Evolutionary conservation across 2,797 vertebrate genomes (phyloP).

Genomic region (Furcifer pardalis): DNA sequence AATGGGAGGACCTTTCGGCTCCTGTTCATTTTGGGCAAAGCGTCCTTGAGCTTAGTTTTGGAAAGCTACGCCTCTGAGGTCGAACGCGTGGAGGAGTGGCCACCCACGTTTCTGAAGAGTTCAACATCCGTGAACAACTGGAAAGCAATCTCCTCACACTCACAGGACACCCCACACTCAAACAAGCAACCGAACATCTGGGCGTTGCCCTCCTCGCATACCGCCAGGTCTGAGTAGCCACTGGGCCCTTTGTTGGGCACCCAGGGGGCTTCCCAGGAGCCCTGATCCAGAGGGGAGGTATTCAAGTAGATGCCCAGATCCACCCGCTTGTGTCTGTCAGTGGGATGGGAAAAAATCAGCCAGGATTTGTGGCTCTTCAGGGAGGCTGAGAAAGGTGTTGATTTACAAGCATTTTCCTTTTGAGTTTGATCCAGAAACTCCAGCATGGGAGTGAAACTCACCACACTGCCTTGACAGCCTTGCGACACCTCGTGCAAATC

Average conservation of each 20-base stretch:
- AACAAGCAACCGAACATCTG: constrained; percentile 87
- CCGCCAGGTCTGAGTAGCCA: constrained; percentile 91
- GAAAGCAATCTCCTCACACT: constrained; percentile 84
- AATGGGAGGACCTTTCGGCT: too few species aligned
- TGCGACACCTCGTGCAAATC: constrained; percentile 76
- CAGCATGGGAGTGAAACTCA: constrained; percentile 76
- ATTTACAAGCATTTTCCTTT: constrained; percentile 40
- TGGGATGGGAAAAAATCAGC: constrained; percentile 91
- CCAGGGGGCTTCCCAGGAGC: constrained; percentile 81
- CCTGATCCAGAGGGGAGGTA: constrained; percentile 75
- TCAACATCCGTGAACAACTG: constrained; percentile 64
- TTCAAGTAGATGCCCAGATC: constrained; percentile 90
- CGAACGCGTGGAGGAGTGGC: not conserved
- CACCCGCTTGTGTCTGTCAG: constrained; percentile 68
- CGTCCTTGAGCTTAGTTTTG: not conserved
- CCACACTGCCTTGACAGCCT: constrained; percentile 92
- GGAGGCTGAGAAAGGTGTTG: not conserved
- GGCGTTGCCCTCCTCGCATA: constrained; percentile 67
- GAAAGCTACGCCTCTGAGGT: constrained; percentile 5
- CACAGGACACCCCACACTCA: constrained; percentile 81
- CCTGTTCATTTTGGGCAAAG: not conserved
- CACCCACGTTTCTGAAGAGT: constrained; percentile 32
- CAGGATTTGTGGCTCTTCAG: constrained; percentile 66
- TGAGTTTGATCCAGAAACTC: not conserved
- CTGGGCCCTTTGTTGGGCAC: constrained; percentile 85